Conservation (phyloP, 2,888 invertebrate species). For the Lamellibrachia satsuma region DNA sequence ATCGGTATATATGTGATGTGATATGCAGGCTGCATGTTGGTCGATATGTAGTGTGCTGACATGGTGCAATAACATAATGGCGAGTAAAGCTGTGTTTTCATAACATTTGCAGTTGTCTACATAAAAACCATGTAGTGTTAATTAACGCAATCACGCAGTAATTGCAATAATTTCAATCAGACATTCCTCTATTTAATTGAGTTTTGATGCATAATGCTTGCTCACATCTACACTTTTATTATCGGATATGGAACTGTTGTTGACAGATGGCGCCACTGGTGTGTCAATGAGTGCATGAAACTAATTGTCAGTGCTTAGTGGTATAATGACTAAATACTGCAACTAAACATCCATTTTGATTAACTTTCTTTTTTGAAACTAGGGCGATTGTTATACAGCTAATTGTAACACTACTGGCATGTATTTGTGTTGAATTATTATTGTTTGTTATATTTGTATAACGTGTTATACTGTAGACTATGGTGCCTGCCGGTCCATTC, state of each 20-base stretch:
- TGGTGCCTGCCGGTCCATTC: neutral
- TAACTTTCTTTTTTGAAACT: neutral
- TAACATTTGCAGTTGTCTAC: neutral
- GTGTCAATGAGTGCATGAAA: neutral
- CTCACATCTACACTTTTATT: neutral
- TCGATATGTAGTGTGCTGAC: no score
- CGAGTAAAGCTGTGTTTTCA: neutral
- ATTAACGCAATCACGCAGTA: neutral
- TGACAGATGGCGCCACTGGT: neutral
- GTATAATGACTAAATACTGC: neutral
- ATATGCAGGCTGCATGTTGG: neutral
- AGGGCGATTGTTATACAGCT: neutral
- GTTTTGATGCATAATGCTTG: no score
- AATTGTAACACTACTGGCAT: neutral
- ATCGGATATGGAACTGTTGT: neutral
- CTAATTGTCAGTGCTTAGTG: neutral
- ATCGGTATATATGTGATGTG: neutral
- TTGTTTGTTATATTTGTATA: neutral
- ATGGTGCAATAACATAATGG: no score
- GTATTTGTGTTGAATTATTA: neutral
- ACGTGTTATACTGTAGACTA: neutral
- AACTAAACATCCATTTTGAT: neutral
- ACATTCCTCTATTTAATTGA: neutral
- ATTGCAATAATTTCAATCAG: neutral
- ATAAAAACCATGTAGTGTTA: neutral